Conservation (phyloP, 2,797 vertebrate species). For the Sphenodon punctatus region DNA sequence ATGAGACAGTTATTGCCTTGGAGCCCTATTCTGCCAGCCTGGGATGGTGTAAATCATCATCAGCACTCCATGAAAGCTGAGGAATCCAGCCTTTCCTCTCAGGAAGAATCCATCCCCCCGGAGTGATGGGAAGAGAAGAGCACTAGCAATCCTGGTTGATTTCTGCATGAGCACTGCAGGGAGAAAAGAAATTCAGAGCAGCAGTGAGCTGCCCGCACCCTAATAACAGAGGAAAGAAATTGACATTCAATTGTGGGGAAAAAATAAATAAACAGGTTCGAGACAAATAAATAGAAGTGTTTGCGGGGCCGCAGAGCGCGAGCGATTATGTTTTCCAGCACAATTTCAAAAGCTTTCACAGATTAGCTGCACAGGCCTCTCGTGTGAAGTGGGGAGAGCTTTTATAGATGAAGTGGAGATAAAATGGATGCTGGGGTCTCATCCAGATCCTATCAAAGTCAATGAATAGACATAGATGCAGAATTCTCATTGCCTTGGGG, state of each 20-base stretch:
- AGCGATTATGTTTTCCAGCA: background rate
- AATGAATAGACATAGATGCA: background rate
- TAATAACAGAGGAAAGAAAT: background rate
- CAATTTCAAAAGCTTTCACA: background rate
- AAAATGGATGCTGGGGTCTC: background rate
- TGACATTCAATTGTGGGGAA: background rate
- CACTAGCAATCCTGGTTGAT: background rate
- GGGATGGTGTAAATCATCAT: too few species aligned
- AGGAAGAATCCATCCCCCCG: too few species aligned
- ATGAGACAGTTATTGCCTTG: too few species aligned
- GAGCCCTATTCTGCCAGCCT: too few species aligned
- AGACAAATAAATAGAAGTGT: background rate
- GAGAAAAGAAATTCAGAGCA: background rate
- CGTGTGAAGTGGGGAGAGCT: background rate
- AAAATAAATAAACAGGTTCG: background rate
- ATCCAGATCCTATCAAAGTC: background rate
- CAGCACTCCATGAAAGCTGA: too few species aligned
- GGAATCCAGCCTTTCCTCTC: too few species aligned
- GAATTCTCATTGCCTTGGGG: too few species aligned
- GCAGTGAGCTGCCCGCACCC: background rate
- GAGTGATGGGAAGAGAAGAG: too few species aligned
- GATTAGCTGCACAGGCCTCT: slow-evolving; percentile 6
- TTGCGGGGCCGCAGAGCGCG: background rate
- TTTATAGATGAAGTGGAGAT: background rate
- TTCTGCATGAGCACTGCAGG: background rate